Evolutionary conservation across 2,888 invertebrate species (phyloP).

Genomic region (Gryllus longicercus): DNA sequence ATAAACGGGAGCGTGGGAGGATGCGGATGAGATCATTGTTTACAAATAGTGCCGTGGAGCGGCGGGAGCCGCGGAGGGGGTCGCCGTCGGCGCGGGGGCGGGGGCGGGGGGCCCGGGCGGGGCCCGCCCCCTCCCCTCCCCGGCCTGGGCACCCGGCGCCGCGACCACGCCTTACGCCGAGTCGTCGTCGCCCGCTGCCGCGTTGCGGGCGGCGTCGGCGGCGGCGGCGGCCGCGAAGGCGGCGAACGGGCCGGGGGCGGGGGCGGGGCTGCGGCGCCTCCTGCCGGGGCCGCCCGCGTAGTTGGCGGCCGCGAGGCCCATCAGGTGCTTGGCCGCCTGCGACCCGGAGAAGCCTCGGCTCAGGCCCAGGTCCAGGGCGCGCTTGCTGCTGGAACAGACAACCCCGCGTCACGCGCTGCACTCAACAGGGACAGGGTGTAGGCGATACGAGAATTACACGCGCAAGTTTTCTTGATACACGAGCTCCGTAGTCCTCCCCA

Average conservation of each 20-base stretch:
- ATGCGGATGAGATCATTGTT: slow-evolving; percentile 4
- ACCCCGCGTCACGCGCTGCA: too few relatives aligned
- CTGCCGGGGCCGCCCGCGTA: slow-evolving; percentile 85
- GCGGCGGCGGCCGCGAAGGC: neutral
- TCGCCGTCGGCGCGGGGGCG: neutral
- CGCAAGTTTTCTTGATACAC: too few relatives aligned
- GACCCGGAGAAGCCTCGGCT: slow-evolving; percentile 86
- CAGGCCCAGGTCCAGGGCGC: slow-evolving; percentile 82
- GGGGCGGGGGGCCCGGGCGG: neutral
- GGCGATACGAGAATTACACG: too few relatives aligned
- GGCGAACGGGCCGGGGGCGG: neutral
- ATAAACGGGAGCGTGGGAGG: slow-evolving; percentile 10
- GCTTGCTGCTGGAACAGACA: slow-evolving; percentile 52
- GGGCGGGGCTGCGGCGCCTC: slow-evolving; percentile 61
- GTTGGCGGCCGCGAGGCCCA: slow-evolving; percentile 86
- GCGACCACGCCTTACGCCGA: neutral
- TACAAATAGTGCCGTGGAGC: slow-evolving; percentile 11
- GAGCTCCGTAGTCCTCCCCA: too few relatives aligned
- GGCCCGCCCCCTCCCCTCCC: neutral
- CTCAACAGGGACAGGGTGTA: too few relatives aligned
- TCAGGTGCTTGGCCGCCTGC: slow-evolving; percentile 85
- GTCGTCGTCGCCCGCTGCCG: neutral
- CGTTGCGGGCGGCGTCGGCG: neutral
- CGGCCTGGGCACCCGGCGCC: neutral
- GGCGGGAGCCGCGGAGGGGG: neutral